Base-by-base conservation (phyloP, 2,113 vertebrate genomes). In the Forbesichthys papilliferus region DNA sequence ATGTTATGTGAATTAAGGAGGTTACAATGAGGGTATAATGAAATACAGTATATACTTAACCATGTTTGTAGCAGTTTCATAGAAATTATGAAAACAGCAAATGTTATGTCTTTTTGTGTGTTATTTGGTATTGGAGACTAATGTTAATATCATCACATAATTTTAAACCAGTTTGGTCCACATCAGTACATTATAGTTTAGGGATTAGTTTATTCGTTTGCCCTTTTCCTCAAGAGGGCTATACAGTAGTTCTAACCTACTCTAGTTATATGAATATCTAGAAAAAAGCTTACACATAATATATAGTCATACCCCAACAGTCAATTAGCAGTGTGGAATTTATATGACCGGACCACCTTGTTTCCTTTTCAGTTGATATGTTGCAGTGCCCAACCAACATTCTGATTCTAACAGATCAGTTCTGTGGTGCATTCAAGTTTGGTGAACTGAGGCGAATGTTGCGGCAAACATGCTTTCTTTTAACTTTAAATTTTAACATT, bases 281-380 rank as follows among this genome's bases (percentile, higher is more conserved):
- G 14, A 11, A 8, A 54, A n/a, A 11, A 33, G 55, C 18, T 61
- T 48, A 56, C 5, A 53, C 64, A 0, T 61, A 5, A 49, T 13
- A 9, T 56, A n/a, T 42, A 71, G 27, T 11, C 4, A 55, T 60
- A 49, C 36, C 59, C 68, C 69, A 16, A 56, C 64, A 13, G 14
- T 48, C 53, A 66, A 16, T 73, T 20, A 66, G 46, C 27, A 52
- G 59, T 52, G 73, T 72, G 63, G 61, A 64, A 61, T 7, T 68
- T 11, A 63, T 58, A 68, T 13, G 20, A 8, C 77, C 67, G 34
- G 70, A 54, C 58, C 74, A 73, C 55, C 73, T 83, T 62, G 75
- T 88, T 89, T 91, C 85, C 86, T 84, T 91, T 87, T 88, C 81
- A 89, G 84, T 71, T 79, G 59, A 71, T 68, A 71, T 53, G 48